Evolutionary conservation across 2,797 vertebrate species (phyloP), one percentile per base, ranked within the genome.

Genomic region (Betta splendens): DNA sequence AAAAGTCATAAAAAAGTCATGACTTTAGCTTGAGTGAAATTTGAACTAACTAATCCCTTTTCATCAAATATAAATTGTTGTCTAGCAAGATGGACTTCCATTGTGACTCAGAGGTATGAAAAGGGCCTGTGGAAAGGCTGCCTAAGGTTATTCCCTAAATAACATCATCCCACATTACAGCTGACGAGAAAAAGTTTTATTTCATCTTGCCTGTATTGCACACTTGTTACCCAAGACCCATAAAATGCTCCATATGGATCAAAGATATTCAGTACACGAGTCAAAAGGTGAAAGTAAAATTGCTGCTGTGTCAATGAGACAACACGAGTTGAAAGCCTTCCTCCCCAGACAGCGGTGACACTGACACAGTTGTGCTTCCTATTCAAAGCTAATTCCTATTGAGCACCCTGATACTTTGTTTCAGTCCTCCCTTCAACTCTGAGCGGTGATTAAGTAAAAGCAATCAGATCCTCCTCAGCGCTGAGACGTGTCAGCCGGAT

Each of bases 401-500:
- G 3, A 29, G 29, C 17, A 25, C 15, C 31, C 4, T 13, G 7
- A 53, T 39, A 23, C 22, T 3, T 54, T 47, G 37, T 22, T 62
- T 63, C 38, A 52, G n/a, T 59, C 46, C 44, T 39, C 33, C 43
- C 11, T 50, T 81, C 57, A 64, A 22, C 43, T 72, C 44, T 17
- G n/a, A 39, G 51, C 38, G 44, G 72, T 85, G 69, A 80, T 86
- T 72, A 82, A 84, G 43, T 74, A 69, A 82, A 84, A 77, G 71
- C 66, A 86, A 84, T 86, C 74, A 64, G 54, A 76, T 75, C 60
- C 57, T 80, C 55, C 78, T 80, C 75, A 69, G 64, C 54, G 64
- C 73, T 59, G 61, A 79, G 64, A 82, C 75, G 74, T 79, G 72
- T 86, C 83, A 79, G 63, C 45, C 39, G 28, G 70, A 88, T 90